A percentile compares a stretch with the other conserved stretches of the same genome.
These are phyloP conservation scores for Odiellus spinosus DNA, from an alignment of 2,888 invertebrate species.

Conservation along the genomic window DNA sequence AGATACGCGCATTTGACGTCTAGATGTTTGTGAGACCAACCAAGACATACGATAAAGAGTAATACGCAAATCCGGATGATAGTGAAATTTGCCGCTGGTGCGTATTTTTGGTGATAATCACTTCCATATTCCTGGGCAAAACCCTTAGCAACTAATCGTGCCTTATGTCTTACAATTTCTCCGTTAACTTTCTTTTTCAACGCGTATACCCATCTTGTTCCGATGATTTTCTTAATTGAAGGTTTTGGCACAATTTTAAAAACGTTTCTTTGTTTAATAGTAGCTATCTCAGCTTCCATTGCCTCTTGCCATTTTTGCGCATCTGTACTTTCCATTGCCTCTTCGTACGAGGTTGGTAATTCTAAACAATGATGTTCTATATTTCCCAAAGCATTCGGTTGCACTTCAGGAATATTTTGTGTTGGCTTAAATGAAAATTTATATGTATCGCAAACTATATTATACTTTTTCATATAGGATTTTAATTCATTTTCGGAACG, in stretches of 20 bases:
- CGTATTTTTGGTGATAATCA: neutral
- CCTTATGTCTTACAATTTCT: neutral
- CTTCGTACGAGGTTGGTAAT: neutral
- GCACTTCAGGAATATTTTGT: too few species aligned
- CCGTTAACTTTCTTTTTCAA: neutral
- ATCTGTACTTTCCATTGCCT: neutral
- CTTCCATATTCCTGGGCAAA: constrained; percentile 1
- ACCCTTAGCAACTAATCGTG: constrained; percentile 1
- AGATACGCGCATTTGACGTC: constrained; percentile 7
- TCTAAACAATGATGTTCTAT: neutral
- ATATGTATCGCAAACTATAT: too few species aligned
- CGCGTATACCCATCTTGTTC: neutral
- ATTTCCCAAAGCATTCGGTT: too few species aligned
- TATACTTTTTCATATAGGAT: too few species aligned
- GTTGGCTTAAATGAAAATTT: too few species aligned
- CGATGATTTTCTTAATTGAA: neutral
- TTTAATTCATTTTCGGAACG: too few species aligned
- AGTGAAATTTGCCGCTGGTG: constrained; percentile 1
- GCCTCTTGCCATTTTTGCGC: neutral
- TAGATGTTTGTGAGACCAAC: constrained; percentile 2
- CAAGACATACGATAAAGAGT: neutral
- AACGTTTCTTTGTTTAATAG: neutral
- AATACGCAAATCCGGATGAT: constrained; percentile 1
- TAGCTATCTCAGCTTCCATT: neutral
- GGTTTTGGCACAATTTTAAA: constrained; percentile 1